Conservation (phyloP, 2,888 invertebrate species). For the Mythimna loreyi region DNA sequence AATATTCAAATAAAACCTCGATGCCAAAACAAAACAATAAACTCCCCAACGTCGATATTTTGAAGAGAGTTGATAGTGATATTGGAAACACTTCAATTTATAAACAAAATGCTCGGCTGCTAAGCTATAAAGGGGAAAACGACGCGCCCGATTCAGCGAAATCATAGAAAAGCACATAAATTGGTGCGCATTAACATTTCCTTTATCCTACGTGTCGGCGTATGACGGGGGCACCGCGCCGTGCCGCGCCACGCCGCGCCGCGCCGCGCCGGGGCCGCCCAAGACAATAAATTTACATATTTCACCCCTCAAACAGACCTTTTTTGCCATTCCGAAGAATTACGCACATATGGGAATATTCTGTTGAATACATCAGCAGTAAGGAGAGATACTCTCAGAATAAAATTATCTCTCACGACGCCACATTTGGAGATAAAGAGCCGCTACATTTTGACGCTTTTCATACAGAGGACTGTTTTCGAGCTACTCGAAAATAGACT, state of each 20-base stretch:
- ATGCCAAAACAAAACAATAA: constrained; percentile 6
- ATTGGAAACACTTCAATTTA: constrained; percentile 78
- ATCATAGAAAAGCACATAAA: constrained; percentile 91
- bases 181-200: constrained; percentile 90
- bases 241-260: constrained; percentile 72
- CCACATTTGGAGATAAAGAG: constrained; percentile 88
- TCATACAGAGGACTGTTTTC: constrained; percentile 65
- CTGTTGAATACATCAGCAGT: constrained; percentile 90
- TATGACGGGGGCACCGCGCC: constrained; percentile 88
- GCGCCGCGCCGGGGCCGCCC: constrained; percentile 84
- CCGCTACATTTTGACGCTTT: constrained; percentile 77
- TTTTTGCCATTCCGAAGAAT: constrained; percentile 91
- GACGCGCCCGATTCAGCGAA: constrained; percentile 88
- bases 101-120: constrained; percentile 77
- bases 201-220: constrained; percentile 90
- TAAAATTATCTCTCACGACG: constrained; percentile 89
- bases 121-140: constrained; percentile 85
- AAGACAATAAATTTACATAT: constrained; percentile 91
- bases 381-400: constrained; percentile 89
- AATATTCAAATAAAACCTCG: constrained; percentile 9
- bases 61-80: constrained; percentile 59
- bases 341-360: constrained; percentile 91
- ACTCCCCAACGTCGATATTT: constrained; percentile 36
- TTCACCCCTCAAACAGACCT: constrained; percentile 91
- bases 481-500: constrained; percentile 31